Conservation (phyloP, 1,140 invertebrate species). For the Liolophura sinensis region DNA sequence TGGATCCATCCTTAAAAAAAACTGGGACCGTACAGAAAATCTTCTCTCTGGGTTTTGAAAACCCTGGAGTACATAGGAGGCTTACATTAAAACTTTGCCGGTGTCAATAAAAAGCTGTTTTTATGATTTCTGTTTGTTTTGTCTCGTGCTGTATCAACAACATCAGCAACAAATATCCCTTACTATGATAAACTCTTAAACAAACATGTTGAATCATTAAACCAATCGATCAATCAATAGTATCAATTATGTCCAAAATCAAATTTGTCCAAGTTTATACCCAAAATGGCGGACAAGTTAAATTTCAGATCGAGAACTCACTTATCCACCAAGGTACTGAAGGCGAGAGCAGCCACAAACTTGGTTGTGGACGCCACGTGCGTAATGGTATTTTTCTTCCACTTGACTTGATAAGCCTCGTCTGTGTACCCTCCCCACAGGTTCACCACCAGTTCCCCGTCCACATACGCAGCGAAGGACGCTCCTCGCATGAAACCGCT, state of each 20-base stretch:
- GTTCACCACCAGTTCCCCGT: constrained; percentile 42
- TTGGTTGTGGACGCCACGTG: constrained; percentile 49
- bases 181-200: too few species aligned
- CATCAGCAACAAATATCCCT: too few species aligned
- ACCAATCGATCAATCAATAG: background rate
- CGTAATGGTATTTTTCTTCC: constrained; percentile 41
- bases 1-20: too few species aligned
- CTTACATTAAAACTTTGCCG: too few species aligned
- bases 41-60: too few species aligned
- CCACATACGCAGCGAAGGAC: constrained; percentile 48
- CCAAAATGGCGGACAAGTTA: too few species aligned
- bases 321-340: constrained; percentile 58
- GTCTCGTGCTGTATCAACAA: too few species aligned
- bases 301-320: constrained; percentile 6
- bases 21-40: too few species aligned
- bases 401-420: constrained; percentile 22
- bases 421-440: constrained; percentile 56
- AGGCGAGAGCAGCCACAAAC: constrained; percentile 51
- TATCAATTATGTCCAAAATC: background rate
- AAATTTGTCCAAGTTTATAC: background rate
- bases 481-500: constrained; percentile 43
- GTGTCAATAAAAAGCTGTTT: too few species aligned
- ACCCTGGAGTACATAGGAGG: too few species aligned
- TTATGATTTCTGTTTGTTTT: too few species aligned
- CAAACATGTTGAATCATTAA: too few species aligned